Conservation (phyloP, 1,140 invertebrate genomes). For the Hyphantria cunea region DNA sequence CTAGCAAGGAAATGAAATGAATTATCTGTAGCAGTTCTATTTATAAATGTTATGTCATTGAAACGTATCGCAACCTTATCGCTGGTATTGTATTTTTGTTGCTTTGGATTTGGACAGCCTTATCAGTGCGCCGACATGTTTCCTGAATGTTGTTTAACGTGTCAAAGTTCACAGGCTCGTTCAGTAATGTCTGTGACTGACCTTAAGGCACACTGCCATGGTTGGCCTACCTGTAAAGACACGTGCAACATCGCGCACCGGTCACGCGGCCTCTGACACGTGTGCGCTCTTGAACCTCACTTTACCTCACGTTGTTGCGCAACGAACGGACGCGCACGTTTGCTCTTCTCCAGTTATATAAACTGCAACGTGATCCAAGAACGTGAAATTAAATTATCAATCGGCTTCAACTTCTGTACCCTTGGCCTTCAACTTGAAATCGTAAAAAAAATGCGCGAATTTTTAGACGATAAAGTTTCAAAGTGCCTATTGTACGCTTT, state of each 20-base stretch:
- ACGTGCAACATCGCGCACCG: conserved; percentile 47
- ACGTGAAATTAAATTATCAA: conserved; percentile 67
- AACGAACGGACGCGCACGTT: conserved; percentile 62
- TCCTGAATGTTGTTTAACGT: neutral
- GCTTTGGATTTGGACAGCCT: neutral
- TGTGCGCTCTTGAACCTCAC: conserved; percentile 73
- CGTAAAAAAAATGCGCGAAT: too few species aligned
- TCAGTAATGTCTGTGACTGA: conserved; percentile 31
- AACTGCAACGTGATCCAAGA: conserved; percentile 71
- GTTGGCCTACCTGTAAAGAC: conserved; percentile 47
- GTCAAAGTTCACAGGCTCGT: conserved; percentile 14
- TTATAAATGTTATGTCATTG: conserved; percentile 4
- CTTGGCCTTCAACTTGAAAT: conserved; percentile 51
- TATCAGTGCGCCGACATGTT: neutral
- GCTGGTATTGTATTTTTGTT: conserved; percentile 1
- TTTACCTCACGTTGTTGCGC: conserved; percentile 78
- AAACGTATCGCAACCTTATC: conserved; percentile 4
- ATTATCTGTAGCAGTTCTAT: neutral
- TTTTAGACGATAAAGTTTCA: too few species aligned
- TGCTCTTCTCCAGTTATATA: conserved; percentile 72
- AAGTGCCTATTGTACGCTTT: too few species aligned
- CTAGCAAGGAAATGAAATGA: too few species aligned
- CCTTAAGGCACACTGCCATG: conserved; percentile 43
- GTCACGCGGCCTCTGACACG: conserved; percentile 70
- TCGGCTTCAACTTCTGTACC: conserved; percentile 32